phyloP scores from a whole-genome alignment of 2,888 invertebrate species.

The Caenorhabditis becei region DNA sequence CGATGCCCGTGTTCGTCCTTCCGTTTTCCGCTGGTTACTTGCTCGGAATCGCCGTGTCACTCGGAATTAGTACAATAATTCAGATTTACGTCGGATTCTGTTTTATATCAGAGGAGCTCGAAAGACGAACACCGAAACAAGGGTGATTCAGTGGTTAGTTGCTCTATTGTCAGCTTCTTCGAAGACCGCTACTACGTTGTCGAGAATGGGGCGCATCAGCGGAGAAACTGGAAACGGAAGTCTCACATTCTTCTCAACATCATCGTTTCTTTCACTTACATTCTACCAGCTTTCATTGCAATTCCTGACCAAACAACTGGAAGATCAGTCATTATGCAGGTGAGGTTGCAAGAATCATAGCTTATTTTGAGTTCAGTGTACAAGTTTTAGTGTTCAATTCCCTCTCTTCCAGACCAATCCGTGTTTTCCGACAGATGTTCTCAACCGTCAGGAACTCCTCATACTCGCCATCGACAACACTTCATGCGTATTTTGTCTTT shows the following conservation, averaged over 20 bases:
- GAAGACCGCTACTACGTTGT: conserved; percentile 14
- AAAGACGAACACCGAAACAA: too few relatives aligned
- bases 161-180: not conserved
- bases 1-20: conserved; percentile 8
- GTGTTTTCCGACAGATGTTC: conserved; percentile 14
- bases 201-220: not conserved
- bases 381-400: not conserved
- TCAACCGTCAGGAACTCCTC: conserved; percentile 22
- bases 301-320: too few relatives aligned
- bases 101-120: not conserved
- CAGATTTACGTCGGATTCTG: conserved; percentile 16
- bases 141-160: not conserved
- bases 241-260: too few relatives aligned
- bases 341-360: too few relatives aligned
- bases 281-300: not conserved
- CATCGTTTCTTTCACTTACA: too few relatives aligned
- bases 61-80: not conserved
- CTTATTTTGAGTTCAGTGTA: too few relatives aligned
- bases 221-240: conserved; percentile 13
- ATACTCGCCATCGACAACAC: conserved; percentile 18
- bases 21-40: conserved; percentile 6
- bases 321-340: too few relatives aligned
- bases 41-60: conserved; percentile 7
- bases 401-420: conserved; percentile 1
- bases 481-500: not conserved